A percentile compares a stretch with the other conserved stretches of the same genome.
Evolutionary conservation across 2,797 vertebrate genomes (phyloP).

Genomic region (Artibeus lituratus): DNA sequence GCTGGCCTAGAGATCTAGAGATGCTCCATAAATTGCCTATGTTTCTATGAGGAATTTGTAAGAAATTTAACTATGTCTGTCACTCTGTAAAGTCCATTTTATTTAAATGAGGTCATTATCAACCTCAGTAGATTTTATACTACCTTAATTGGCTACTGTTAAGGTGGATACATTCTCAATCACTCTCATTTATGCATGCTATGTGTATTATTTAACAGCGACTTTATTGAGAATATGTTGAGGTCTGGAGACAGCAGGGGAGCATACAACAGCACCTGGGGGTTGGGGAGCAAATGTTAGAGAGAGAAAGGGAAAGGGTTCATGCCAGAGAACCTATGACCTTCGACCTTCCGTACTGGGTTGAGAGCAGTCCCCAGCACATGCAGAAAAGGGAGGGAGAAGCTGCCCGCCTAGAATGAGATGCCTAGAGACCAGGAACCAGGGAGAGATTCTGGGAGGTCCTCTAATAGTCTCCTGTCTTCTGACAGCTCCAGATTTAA

Average conservation of each 20-base stretch:
- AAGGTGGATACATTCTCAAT: neutral
- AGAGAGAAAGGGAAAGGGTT: neutral
- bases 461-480: neutral
- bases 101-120: neutral
- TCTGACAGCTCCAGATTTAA: slow-evolving; percentile 7
- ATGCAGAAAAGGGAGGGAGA: neutral
- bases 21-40: neutral
- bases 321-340: neutral
- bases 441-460: neutral
- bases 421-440: neutral
- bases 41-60: neutral
- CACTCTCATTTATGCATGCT: neutral
- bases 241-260: neutral
- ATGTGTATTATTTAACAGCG: neutral
- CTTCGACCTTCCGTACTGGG: fast-evolving
- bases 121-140: neutral
- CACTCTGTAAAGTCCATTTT: neutral
- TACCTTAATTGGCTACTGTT: neutral
- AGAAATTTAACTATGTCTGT: neutral
- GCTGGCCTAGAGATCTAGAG: neutral
- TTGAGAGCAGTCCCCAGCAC: neutral
- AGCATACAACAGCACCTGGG: neutral
- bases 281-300: neutral
- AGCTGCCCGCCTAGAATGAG: neutral
- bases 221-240: neutral